Evolutionary conservation across 2,888 invertebrate species (phyloP).

Genomic region (Drosophila rellima): DNA sequence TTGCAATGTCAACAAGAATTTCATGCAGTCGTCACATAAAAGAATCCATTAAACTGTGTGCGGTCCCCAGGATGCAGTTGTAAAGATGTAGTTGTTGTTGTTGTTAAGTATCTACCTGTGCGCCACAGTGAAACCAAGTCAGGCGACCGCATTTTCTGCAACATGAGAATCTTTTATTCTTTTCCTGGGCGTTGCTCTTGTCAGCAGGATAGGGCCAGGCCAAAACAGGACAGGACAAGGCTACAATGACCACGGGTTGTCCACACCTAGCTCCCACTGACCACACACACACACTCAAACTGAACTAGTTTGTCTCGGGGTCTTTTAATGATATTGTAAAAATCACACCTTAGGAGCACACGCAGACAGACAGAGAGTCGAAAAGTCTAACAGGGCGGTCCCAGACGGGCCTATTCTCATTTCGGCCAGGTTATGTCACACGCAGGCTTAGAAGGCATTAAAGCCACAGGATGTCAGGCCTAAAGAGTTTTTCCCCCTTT

Average conservation of each 20-base stretch:
- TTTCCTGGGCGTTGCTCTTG: slow-evolving; percentile 70
- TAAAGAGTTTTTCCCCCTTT: slow-evolving; percentile 62
- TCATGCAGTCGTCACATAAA: slow-evolving; percentile 52
- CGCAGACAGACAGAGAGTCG: slow-evolving; percentile 34
- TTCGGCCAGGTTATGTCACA: slow-evolving; percentile 75
- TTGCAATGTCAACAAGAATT: slow-evolving; percentile 78
- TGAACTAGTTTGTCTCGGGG: slow-evolving; percentile 40
- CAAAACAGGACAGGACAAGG: slow-evolving; percentile 34
- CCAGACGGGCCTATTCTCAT: slow-evolving; percentile 44
- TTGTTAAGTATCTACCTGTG: slow-evolving; percentile 54
- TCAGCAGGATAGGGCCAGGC: slow-evolving; percentile 63
- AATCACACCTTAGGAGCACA: slow-evolving; percentile 78
- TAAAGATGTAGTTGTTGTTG: slow-evolving; percentile 24
- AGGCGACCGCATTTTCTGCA: slow-evolving; percentile 52
- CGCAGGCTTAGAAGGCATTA: slow-evolving; percentile 74
- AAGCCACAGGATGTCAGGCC: slow-evolving; percentile 75
- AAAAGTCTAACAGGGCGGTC: slow-evolving; percentile 79
- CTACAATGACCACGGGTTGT: slow-evolving; percentile 72
- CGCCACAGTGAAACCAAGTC: slow-evolving; percentile 21
- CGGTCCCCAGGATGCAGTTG: slow-evolving; percentile 54
- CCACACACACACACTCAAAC: slow-evolving; percentile 58
- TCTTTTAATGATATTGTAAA: slow-evolving; percentile 81
- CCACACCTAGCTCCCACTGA: slow-evolving; percentile 76
- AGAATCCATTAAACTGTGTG: slow-evolving; percentile 58
- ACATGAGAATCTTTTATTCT: slow-evolving; percentile 31